Percentiles rank a stretch among this genome's conserved stretches.
phyloP scores from a whole-genome alignment of 1,140 invertebrate species.

The Ctenoplectra terminalis region DNA sequence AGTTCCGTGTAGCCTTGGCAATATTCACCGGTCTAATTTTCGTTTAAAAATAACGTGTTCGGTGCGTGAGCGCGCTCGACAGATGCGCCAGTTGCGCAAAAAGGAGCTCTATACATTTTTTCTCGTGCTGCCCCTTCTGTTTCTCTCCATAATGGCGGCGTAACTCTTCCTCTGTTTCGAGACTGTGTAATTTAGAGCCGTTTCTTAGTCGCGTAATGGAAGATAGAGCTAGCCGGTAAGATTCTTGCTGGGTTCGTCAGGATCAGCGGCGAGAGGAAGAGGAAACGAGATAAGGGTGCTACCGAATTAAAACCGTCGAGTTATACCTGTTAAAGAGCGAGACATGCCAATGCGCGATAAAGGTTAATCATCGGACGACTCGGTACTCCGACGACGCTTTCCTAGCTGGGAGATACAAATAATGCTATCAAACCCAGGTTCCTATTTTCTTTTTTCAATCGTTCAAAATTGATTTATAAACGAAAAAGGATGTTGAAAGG shows the following conservation, averaged over 20 bases:
- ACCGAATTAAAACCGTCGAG: constrained; percentile 41
- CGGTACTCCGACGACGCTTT: background rate
- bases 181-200: constrained; percentile 65
- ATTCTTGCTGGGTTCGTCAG: background rate
- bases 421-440: background rate
- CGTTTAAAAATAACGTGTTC: background rate
- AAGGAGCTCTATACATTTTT: constrained; percentile 51
- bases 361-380: constrained; percentile 18
- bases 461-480: too few relatives aligned
- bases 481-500: too few relatives aligned
- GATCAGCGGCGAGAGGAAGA: background rate
- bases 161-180: constrained; percentile 55
- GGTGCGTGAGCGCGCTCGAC: constrained; percentile 6
- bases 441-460: too few relatives aligned
- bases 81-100: constrained; percentile 43
- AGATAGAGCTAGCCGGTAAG: constrained; percentile 15
- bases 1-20: too few relatives aligned
- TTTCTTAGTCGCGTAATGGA: constrained; percentile 56
- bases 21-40: too few relatives aligned
- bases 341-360: background rate
- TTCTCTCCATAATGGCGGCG: background rate
- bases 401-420: background rate
- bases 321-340: constrained; percentile 26
- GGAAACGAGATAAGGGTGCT: background rate
- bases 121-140: background rate